These are phyloP conservation scores for Coranthus polyacanthus DNA, from an alignment of 2,797 vertebrate species.

Conservation along the genomic window DNA sequence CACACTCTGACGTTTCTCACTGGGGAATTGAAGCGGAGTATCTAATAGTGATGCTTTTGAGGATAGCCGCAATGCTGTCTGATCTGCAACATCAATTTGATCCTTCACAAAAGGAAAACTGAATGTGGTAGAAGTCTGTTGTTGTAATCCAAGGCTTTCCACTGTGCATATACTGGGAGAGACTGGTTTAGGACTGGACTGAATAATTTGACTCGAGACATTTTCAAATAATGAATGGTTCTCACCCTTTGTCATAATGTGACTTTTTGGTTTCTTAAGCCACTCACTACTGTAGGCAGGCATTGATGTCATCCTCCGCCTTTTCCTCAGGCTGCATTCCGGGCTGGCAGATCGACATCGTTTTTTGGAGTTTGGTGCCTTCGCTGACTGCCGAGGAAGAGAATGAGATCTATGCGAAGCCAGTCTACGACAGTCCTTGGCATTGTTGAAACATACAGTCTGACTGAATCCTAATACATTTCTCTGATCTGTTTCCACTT, in stretches of 20 bases:
- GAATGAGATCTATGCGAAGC: constrained; percentile 43
- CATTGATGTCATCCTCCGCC: constrained; percentile 42
- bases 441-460: background rate
- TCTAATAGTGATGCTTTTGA: constrained; percentile 26
- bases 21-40: background rate
- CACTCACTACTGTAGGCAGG: background rate
- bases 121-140: constrained; percentile 25
- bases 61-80: constrained; percentile 20
- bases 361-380: constrained; percentile 67
- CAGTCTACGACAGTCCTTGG: background rate
- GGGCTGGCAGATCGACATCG: constrained; percentile 71
- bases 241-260: constrained; percentile 3
- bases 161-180: constrained; percentile 1
- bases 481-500: background rate
- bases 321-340: constrained; percentile 63
- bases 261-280: constrained; percentile 12
- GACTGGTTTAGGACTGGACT: background rate
- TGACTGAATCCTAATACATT: background rate
- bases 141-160: constrained; percentile 11
- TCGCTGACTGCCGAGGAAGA: constrained; percentile 19
- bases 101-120: constrained; percentile 30
- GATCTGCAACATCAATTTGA: constrained; percentile 1
- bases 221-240: constrained; percentile 17
- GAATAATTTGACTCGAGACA: background rate
- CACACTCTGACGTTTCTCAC: background rate